Percentiles rank a stretch among this genome's conserved stretches.
These are phyloP conservation scores for Acanthis flammea DNA, from an alignment of 2,797 vertebrate genomes.

Conservation along the genomic window DNA sequence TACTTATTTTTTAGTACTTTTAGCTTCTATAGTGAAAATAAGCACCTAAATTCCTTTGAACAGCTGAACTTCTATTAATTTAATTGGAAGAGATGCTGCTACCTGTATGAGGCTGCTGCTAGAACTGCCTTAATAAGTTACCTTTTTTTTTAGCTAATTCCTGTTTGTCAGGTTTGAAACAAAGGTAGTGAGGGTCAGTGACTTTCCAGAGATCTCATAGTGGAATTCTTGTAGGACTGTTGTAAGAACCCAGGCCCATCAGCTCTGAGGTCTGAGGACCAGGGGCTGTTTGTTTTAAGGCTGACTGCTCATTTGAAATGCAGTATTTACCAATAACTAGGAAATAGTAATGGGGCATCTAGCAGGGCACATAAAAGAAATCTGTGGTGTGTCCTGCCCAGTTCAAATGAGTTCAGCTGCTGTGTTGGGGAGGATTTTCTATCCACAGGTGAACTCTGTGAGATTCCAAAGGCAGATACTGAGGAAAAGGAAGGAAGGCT, in stretches of 20 bases:
- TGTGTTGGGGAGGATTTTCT: background rate
- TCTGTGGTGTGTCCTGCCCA: background rate
- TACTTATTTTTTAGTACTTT: background rate
- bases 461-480: background rate
- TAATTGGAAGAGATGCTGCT: background rate
- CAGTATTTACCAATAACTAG: background rate
- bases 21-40: background rate
- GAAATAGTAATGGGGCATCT: background rate
- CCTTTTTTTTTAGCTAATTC: background rate
- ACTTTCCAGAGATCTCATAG: background rate
- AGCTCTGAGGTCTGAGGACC: background rate
- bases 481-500: background rate
- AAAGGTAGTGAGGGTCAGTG: background rate
- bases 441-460: background rate
- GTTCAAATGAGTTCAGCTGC: background rate
- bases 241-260: background rate
- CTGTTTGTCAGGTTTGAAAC: background rate
- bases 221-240: background rate
- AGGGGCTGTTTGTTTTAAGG: background rate
- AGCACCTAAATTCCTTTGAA: background rate
- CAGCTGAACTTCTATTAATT: background rate
- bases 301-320: background rate
- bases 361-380: background rate
- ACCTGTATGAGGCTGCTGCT: background rate
- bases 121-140: background rate